Base-by-base conservation (phyloP, 2,113 vertebrate species). In the Apteryx mantelli region DNA sequence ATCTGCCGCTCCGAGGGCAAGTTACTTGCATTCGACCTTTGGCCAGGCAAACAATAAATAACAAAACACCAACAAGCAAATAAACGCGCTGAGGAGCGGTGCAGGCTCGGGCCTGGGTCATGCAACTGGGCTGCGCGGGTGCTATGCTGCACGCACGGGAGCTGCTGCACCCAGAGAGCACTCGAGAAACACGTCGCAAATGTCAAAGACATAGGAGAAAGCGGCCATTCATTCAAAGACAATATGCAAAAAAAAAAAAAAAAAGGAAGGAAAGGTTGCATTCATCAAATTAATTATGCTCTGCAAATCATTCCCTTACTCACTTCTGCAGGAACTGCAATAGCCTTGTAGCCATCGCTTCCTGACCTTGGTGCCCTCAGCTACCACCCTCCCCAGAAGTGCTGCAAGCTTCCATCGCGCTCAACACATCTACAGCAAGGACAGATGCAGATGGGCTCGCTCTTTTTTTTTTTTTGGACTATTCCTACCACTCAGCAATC, bases 121-220 rank as follows among this genome's bases (percentile, higher is more conserved):
- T 12, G 53, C 56, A 46, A 44, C 55, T 19, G 44, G 10, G 13
- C 38, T 1, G 0, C 0, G 0, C 3, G 2, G 4, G 76, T 30
- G 16, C 30, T 16, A 34, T 36, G 1, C 8, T 0, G 7, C 4
- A 0, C 11, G 15, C 34, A 11, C 15, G 19, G 34, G 44, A n/a
- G 61, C 56, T 63, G 44, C 52, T 9, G 1, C 9, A 30, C 64
- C 69, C 2, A 0, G 25, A 38, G 28, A 82, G 42, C 56, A 56
- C n/a, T 9, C 52, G 82, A 24, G 30, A 75, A 75, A 46, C 0
- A 36, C 30, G 20, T 15, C 38, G 22, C 24, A 86, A 48, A 74
- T 17, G 18, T 22, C 91, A 77, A 38, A n/a, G 11, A 4, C 2
- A 5, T 3, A 55, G 25, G 60, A 88, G 56, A 68, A 81, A 77